phyloP scores from a whole-genome alignment of 2,888 invertebrate genomes.

The Orchesella flavescens region DNA sequence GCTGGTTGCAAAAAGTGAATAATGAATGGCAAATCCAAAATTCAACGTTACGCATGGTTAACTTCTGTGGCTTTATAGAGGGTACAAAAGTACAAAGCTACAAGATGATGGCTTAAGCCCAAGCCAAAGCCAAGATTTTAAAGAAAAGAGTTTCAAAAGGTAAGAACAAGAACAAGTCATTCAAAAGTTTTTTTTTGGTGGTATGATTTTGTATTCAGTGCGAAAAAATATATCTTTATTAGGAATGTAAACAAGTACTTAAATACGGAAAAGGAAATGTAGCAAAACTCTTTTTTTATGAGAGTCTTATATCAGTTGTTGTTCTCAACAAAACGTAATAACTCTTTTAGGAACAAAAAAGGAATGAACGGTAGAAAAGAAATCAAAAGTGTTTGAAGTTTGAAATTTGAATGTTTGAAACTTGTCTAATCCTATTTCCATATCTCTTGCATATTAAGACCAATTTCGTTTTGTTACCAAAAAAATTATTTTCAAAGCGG shows the following conservation, averaged over 20 bases:
- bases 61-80: too few species aligned
- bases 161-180: neutral
- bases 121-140: too few species aligned
- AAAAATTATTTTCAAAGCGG: too few species aligned
- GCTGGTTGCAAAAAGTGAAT: too few species aligned
- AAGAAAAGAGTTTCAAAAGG: too few species aligned
- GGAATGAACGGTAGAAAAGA: neutral
- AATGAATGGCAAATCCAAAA: too few species aligned
- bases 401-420: neutral
- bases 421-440: neutral
- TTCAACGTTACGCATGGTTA: too few species aligned
- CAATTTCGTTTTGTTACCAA: neutral
- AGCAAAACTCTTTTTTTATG: too few species aligned
- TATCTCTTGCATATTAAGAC: neutral
- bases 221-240: neutral
- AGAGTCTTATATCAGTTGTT: too few species aligned
- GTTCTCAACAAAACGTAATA: neutral
- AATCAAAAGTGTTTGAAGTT: neutral
- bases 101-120: too few species aligned
- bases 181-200: neutral
- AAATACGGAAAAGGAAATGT: neutral
- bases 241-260: neutral
- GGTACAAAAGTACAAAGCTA: too few species aligned
- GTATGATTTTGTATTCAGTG: neutral
- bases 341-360: neutral